Base-by-base conservation (phyloP, 2,888 invertebrate species). In the Athrips mouffetella region DNA sequence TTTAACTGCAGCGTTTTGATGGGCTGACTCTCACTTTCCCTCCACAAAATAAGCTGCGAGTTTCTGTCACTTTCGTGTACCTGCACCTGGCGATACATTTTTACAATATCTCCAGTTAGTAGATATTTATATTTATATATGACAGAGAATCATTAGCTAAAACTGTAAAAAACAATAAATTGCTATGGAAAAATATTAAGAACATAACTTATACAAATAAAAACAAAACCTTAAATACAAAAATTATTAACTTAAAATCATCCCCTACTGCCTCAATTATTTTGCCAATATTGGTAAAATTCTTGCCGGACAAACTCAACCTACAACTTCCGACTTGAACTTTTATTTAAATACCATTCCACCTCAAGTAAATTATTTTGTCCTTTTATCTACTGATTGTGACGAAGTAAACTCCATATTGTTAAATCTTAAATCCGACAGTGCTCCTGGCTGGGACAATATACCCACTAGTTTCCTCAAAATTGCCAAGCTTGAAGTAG, bases 361-460 rank as follows among this genome's bases (percentile, higher is more conserved):
- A 18, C 1, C 18, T 18, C 37, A 37, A 4, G 2, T 20, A 5
- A 37, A 37, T 10, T 37, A 18, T 2, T 37, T 37, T 37, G 37
- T 37, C 10, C 37, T 37, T 8, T 5, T 37, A 13, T 7, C 2
- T 4, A 18, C 37, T 16, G 37, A 37, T n/a, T 2, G 2, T 2
- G 18, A 18, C 10, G 37, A 37, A 18, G 37, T 37, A 18, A 2
- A 18, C 10, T 5, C 1, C 7, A 37, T 37, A 10, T 1, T 37
- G 8, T n/a, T 20, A n/a, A 18, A 6, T 4, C 20, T 37, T 3
- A 49, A 45, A 31, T 45, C 44, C 13, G 25, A 29, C n/a, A 45
- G 49, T 39, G 45, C 49, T 8, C 31, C 49, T 10, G 49, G n/a
- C n/a, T n/a, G 49, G 3, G 27, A 25, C 16, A 44, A 49, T 39